Evolutionary conservation across 2,888 invertebrate species (phyloP).

Genomic region (Ptychoptera albimana): DNA sequence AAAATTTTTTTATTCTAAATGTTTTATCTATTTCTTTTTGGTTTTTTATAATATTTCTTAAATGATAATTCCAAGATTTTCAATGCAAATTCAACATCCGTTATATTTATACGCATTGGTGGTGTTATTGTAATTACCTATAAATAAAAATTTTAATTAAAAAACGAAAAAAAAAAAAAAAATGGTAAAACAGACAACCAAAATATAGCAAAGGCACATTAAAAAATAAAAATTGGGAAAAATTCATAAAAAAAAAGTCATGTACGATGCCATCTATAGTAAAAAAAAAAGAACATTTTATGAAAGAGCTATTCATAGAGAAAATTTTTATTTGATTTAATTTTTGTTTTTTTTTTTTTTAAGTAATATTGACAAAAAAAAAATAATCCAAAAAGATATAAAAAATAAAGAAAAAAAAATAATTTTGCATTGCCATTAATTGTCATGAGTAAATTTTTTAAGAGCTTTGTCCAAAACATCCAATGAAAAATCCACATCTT

Average conservation of each 20-base stretch:
- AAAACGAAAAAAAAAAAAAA: background rate
- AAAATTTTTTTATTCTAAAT: too few species aligned
- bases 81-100: background rate
- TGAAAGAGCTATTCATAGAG: too few species aligned
- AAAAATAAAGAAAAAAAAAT: background rate
- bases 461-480: slow-evolving; percentile 43
- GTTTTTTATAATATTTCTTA: slow-evolving; percentile 6
- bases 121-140: background rate
- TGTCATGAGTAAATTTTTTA: slow-evolving; percentile 16
- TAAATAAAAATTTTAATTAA: background rate
- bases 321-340: too few species aligned
- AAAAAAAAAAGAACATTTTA: too few species aligned
- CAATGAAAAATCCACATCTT: slow-evolving; percentile 64
- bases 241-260: too few species aligned
- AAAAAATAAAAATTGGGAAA: too few species aligned
- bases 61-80: slow-evolving; percentile 4
- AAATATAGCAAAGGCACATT: too few species aligned
- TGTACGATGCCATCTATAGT: too few species aligned
- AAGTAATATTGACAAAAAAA: too few species aligned
- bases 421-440: background rate
- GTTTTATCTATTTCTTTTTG: too few species aligned
- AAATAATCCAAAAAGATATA: background rate
- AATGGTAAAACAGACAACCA: background rate
- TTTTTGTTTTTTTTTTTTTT: too few species aligned
- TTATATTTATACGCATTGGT: background rate